Evolutionary conservation across 2,113 vertebrate genomes (phyloP).

Genomic region (Acanthisitta chloris): DNA sequence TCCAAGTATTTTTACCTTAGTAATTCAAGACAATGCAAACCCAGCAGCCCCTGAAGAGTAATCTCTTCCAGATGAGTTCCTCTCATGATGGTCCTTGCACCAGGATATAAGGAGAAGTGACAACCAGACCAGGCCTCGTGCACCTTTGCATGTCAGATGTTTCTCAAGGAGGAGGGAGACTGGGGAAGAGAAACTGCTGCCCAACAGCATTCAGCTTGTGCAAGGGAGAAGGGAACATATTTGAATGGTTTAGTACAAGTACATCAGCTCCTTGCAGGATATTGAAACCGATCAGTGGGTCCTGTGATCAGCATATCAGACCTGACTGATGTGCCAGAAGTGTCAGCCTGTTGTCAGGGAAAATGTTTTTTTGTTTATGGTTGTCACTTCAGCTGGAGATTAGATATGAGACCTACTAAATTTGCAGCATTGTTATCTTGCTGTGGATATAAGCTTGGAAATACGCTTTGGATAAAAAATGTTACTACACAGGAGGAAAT

Average conservation of each 20-base stretch:
- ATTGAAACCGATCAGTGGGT: neutral
- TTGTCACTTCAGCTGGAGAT: neutral
- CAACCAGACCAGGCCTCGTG: neutral
- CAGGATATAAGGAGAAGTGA: neutral
- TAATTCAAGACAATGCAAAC: neutral
- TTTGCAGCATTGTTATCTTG: neutral
- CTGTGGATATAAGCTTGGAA: neutral
- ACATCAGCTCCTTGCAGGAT: neutral
- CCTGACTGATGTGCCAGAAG: neutral
- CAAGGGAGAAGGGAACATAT: neutral
- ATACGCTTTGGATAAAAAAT: neutral
- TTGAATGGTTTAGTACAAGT: neutral
- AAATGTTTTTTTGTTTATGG: conserved; percentile 4
- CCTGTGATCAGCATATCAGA: neutral
- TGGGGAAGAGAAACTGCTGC: neutral
- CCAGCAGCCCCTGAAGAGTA: neutral
- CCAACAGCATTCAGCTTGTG: neutral
- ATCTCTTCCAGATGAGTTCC: neutral
- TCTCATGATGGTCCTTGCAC: neutral
- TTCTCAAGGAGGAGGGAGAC: neutral
- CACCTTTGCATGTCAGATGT: neutral
- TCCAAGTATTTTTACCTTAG: neutral
- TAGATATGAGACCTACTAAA: neutral
- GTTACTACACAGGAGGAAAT: neutral
- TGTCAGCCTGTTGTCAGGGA: neutral